Base-by-base conservation (phyloP, 2,113 vertebrate genomes). In the Cygnus buccinator region DNA sequence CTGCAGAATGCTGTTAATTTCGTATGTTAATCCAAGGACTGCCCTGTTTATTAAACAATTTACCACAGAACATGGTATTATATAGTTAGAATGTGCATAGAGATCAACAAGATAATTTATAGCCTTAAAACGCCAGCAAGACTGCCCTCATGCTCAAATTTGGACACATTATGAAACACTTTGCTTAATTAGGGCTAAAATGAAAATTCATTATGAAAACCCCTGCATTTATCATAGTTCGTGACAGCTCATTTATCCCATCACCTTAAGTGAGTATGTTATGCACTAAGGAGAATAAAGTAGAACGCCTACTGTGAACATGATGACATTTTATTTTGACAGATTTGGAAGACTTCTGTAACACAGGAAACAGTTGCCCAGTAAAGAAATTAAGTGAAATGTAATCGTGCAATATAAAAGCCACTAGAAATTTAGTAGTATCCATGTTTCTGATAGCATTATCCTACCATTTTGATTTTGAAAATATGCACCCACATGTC, bases 1-100 rank as follows among this genome's bases (percentile, higher is more conserved):
- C 73, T 87, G 59, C 31, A 77, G 73, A 84, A 92, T 93, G 67
- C 48, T 85, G 21, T 92, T 85, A 85, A 88, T 95, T 88, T 75
- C 43, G 44, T 43, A 41, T 78, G 55, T 70, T 91, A 77, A 91
- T 91, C n/a, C 46, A 81, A 81, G 46, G 46, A 81, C 93, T 89
- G 46, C 81, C 73, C 31, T 87, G 31, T 87, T 96, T 95, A 65
- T 77, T 93, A 91, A 91, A 89, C 39, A 92, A 77, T 7, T 80
- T 92, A 41, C 39, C 57, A 41, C 63, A 86, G 58, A 61, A 26
- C 28, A 5, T 63, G 28, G 33, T 83, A n/a, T 26, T 63, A n/a
- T 6, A 10, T 46, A 68, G 35, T 86, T 66, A 54, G 88, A 89
- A 84, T 66, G 23, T 66, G 20, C 3, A 1, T 48, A 77, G 48